Conservation (phyloP, 2,888 invertebrate species). For the Aporophyla nigra region DNA sequence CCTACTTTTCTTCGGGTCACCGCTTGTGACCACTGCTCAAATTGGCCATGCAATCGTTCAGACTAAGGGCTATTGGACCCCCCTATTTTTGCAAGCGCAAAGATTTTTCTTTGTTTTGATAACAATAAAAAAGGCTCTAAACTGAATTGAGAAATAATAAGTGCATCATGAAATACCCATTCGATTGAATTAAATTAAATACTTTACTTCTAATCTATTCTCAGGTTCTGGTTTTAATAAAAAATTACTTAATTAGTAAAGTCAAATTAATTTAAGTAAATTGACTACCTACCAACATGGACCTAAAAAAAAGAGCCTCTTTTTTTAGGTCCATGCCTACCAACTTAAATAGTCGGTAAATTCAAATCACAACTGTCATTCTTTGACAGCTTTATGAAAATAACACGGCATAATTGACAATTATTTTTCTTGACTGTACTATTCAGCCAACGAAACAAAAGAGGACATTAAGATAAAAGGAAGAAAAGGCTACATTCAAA, state of each 20-base stretch:
- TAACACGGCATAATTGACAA: neutral
- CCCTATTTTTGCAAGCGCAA: neutral
- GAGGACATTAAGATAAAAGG: accelerated
- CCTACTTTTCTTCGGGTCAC: slow-evolving; percentile 47
- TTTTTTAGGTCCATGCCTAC: no score
- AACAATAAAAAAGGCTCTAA: neutral
- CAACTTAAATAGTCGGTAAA: neutral
- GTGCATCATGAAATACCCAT: neutral
- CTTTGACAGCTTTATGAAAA: neutral
- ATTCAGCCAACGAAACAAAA: neutral
- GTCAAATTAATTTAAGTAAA: neutral
- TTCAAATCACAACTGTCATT: neutral
- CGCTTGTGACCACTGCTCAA: slow-evolving; percentile 53
- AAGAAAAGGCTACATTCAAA: neutral
- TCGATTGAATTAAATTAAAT: neutral
- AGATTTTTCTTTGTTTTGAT: neutral
- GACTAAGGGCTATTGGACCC: slow-evolving; percentile 20
- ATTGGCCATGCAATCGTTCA: slow-evolving; percentile 38
- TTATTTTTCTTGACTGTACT: neutral
- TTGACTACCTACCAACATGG: neutral
- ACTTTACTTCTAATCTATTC: no score
- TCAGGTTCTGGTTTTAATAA: no score
- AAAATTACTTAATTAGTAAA: no score
- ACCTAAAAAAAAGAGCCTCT: no score
- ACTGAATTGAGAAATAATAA: neutral